These are phyloP conservation scores for Poeciliopsis infans DNA, from an alignment of 2,797 vertebrate genomes.

Conservation along the genomic window DNA sequence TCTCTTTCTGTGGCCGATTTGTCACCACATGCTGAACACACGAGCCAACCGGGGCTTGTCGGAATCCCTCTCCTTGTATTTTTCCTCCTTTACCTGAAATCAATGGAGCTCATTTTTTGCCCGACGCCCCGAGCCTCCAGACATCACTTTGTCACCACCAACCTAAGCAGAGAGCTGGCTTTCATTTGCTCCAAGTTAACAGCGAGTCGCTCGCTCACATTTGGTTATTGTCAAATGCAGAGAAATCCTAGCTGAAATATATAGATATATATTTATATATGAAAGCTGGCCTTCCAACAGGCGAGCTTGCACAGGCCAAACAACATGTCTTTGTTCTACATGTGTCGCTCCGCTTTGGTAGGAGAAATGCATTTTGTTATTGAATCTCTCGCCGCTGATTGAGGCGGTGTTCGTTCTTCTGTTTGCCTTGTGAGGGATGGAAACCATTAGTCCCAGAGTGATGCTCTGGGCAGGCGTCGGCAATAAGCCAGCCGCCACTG, in stretches of 20 bases:
- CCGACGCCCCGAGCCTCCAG: slow-evolving; percentile 35
- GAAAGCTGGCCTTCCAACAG: slow-evolving; percentile 44
- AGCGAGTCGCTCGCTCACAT: slow-evolving; percentile 56
- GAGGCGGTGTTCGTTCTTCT: slow-evolving; percentile 74
- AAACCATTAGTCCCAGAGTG: slow-evolving; percentile 71
- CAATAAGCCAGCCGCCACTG: slow-evolving; percentile 74
- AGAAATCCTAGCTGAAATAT: slow-evolving; percentile 48
- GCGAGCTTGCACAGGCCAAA: slow-evolving; percentile 3
- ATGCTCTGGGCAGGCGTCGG: slow-evolving; percentile 69
- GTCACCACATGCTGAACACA: slow-evolving; percentile 69
- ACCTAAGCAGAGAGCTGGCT: slow-evolving; percentile 53
- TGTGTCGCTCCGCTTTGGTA: slow-evolving; percentile 53
- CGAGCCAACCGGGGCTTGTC: slow-evolving; percentile 64
- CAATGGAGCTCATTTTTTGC: slow-evolving; percentile 67
- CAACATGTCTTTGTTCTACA: slow-evolving; percentile 45
- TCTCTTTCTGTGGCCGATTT: slow-evolving; percentile 65
- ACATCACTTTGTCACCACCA: slow-evolving; percentile 35
- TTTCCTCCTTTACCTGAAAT: slow-evolving; percentile 51
- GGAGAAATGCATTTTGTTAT: slow-evolving; percentile 74
- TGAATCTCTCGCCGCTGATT: slow-evolving; percentile 76
- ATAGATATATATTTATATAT: no score
- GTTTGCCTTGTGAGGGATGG: slow-evolving; percentile 70
- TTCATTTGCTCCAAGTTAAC: slow-evolving; percentile 68
- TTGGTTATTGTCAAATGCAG: slow-evolving; percentile 67
- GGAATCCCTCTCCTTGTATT: slow-evolving; percentile 53